Evolutionary conservation across 2,888 invertebrate genomes (phyloP).

Genomic region (Synanthedon myopaeformis): DNA sequence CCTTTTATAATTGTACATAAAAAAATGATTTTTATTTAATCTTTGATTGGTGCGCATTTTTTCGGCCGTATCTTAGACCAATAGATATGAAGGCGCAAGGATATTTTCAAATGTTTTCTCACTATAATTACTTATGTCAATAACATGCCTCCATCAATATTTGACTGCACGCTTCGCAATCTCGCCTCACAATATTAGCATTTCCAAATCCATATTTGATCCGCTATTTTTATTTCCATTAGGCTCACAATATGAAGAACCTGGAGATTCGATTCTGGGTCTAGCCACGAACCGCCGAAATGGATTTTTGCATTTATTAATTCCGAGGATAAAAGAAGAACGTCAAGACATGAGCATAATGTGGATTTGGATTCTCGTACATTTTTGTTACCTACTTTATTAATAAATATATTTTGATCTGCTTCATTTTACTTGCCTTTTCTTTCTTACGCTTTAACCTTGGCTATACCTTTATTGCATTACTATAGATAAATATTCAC

Average conservation of each 20-base stretch:
- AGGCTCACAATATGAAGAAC: constrained; percentile 65
- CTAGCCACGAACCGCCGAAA: constrained; percentile 26
- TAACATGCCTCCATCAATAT: neutral
- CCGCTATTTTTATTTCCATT: constrained; percentile 47
- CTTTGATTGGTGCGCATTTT: too few species aligned
- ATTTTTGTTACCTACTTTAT: constrained; percentile 27
- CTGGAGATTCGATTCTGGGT: constrained; percentile 27
- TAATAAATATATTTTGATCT: constrained; percentile 47
- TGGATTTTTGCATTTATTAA: constrained; percentile 45
- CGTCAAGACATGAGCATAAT: constrained; percentile 25
- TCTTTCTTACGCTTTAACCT: neutral
- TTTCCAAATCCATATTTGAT: constrained; percentile 63
- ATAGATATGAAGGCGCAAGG: too few species aligned
- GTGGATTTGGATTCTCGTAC: constrained; percentile 49
- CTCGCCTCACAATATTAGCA: constrained; percentile 3
- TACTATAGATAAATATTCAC: too few species aligned
- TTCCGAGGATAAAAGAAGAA: constrained; percentile 24
- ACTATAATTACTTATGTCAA: too few species aligned
- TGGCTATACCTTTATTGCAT: neutral
- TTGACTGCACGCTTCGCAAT: neutral
- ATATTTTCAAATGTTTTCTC: too few species aligned
- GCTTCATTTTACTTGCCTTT: constrained; percentile 23
- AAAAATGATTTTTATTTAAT: too few species aligned
- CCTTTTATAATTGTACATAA: too few species aligned
- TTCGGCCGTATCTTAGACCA: too few species aligned